A percentile compares a stretch with the other conserved stretches of the same genome.
Conservation (phyloP, 37 sponge, comb jelly and placozoan species). For the Haliclona indistincta region DNA sequence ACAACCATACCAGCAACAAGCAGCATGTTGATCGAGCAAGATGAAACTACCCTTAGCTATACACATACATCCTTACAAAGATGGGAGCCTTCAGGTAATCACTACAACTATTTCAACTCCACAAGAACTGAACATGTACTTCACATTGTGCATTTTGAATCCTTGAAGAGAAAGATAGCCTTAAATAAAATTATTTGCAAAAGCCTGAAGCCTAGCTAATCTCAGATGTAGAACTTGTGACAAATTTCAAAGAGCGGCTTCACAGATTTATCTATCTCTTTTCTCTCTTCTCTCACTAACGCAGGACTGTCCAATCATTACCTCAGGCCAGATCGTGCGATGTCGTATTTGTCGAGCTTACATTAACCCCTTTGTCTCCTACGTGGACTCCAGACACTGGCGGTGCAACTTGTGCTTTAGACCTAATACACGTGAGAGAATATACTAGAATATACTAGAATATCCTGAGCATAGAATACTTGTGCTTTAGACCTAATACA, state of each 20-base stretch:
- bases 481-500: no score
- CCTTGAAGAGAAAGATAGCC: no score
- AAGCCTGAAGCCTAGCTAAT: no score
- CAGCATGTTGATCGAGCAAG: constrained; percentile 76
- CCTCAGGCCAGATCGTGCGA: constrained; percentile 67
- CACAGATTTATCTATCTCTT: no score
- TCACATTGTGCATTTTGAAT: neutral
- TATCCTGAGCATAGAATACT: no score
- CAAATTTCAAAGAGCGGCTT: no score
- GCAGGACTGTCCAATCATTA: constrained; percentile 76
- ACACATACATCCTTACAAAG: constrained; percentile 93
- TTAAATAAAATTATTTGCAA: no score
- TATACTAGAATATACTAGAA: no score
- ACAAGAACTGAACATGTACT: neutral
- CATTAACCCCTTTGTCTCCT: constrained; percentile 92
- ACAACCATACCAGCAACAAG: constrained; percentile 81
- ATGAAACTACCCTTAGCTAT: constrained; percentile 90
- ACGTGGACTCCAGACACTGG: constrained; percentile 87
- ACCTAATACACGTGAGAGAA: constrained; percentile 75
- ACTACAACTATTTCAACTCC: constrained; percentile 2
- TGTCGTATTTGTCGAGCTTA: constrained; percentile 94
- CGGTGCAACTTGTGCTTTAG: constrained; percentile 95
- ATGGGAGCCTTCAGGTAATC: constrained; percentile 45
- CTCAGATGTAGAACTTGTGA: no score
- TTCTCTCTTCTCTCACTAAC: no score